phyloP scores from a whole-genome alignment of 2,113 vertebrate species.

The Cygnus buccinator region DNA sequence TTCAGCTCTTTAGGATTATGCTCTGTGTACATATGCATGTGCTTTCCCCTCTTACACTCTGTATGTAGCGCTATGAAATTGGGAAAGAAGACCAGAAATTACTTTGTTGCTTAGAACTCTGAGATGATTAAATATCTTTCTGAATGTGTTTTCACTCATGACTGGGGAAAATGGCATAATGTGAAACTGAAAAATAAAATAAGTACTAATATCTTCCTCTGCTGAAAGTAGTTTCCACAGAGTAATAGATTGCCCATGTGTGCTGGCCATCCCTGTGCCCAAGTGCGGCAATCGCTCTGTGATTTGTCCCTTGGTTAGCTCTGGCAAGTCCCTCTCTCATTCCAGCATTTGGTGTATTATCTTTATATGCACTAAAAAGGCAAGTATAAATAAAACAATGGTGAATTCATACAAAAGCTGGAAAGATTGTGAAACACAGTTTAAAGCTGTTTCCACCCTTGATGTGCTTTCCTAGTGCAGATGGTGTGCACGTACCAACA shows the following conservation, averaged over 20 bases:
- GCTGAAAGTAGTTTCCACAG: neutral
- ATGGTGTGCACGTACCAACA: accelerated
- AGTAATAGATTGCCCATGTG: neutral
- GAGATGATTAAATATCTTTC: neutral
- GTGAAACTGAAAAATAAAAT: neutral
- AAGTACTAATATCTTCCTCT: neutral
- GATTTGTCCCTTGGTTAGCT: neutral
- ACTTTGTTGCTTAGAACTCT: neutral
- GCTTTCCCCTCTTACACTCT: neutral
- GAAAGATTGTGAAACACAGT: neutral
- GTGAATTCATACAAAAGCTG: neutral
- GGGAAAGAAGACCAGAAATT: neutral
- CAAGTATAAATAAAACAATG: neutral
- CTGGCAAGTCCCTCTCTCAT: neutral
- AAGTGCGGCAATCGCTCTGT: neutral
- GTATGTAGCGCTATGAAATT: neutral
- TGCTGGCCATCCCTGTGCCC: neutral
- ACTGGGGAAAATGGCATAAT: neutral
- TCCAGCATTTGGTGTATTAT: neutral
- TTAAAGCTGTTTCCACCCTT: neutral
- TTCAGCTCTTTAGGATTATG: neutral
- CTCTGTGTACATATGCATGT: accelerated
- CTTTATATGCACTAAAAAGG: neutral
- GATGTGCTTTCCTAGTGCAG: neutral
- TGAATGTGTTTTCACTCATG: neutral